A percentile compares a stretch with the other conserved stretches of the same genome.
These are phyloP conservation scores for Toxotes jaculatrix DNA, from an alignment of 2,113 vertebrate species.

Conservation along the genomic window DNA sequence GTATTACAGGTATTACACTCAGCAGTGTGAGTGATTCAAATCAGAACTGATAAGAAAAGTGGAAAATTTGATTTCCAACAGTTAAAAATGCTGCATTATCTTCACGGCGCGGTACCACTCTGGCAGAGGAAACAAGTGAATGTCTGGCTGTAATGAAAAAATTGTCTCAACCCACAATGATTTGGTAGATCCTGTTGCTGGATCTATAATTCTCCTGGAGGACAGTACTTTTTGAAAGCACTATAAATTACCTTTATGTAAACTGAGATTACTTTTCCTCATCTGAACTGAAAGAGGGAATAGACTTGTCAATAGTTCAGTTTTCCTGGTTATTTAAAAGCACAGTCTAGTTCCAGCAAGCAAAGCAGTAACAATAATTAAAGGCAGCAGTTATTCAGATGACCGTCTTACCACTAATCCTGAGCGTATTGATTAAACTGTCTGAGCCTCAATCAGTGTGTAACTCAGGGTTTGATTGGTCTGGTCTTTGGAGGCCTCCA, in stretches of 20 bases:
- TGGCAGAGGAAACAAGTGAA: background rate
- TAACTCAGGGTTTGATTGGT: slow-evolving; percentile 59
- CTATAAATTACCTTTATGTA: slow-evolving; percentile 13
- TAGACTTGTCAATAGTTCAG: background rate
- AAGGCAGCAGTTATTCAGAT: slow-evolving; percentile 48
- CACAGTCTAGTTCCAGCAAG: background rate
- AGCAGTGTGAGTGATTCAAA: slow-evolving; percentile 19
- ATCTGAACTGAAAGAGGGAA: background rate
- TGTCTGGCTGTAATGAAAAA: slow-evolving; percentile 11
- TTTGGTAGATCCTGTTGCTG: background rate
- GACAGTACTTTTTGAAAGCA: background rate
- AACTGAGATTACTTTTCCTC: background rate
- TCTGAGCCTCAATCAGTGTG: slow-evolving; percentile 39
- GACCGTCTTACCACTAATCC: slow-evolving; percentile 33
- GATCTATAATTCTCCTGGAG: background rate
- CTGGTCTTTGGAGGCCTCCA: slow-evolving; percentile 21
- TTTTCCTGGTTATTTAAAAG: slow-evolving; percentile 2
- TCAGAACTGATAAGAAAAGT: slow-evolving; percentile 33
- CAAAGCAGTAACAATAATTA: slow-evolving; percentile 36
- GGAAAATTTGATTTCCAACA: slow-evolving; percentile 44
- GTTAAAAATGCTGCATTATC: slow-evolving; percentile 32
- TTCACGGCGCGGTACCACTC: background rate
- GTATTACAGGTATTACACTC: slow-evolving; percentile 30
- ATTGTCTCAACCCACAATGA: background rate
- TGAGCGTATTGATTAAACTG: slow-evolving; percentile 65